Evolutionary conservation across 2,888 invertebrate species (phyloP).

Genomic region (Stramonita haemastoma): DNA sequence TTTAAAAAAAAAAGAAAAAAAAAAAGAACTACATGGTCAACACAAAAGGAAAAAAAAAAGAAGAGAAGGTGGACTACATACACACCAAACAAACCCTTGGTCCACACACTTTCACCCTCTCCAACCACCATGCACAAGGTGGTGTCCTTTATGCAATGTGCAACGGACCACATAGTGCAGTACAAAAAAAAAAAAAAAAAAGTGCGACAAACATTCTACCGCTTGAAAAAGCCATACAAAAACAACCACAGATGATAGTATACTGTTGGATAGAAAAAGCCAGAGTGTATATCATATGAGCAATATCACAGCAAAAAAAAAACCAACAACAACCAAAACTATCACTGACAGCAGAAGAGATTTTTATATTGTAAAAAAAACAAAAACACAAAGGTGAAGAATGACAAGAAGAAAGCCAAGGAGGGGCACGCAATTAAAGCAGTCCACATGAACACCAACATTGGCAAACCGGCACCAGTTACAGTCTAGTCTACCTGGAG

Average conservation of each 20-base stretch:
- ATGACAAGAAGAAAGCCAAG: not conserved
- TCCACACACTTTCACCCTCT: not conserved
- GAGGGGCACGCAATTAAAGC: not conserved
- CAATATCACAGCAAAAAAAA: not conserved
- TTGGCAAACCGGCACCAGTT: not conserved
- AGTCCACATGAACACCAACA: not conserved
- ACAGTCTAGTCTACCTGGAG: conserved; percentile 8
- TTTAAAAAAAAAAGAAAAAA: no score
- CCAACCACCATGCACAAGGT: no score
- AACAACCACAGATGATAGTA: not conserved
- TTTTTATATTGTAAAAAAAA: not conserved
- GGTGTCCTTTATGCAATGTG: no score
- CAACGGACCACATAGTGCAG: not conserved
- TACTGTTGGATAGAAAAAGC: not conserved
- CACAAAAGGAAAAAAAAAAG: no score
- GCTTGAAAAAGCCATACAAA: not conserved
- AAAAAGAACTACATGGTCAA: no score
- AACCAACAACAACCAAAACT: not conserved
- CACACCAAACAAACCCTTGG: not conserved
- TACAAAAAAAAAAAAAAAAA: not conserved
- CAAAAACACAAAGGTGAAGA: not conserved
- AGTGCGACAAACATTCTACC: conserved; percentile 8
- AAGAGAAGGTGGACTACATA: no score
- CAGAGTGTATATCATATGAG: not conserved
- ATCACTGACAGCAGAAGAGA: not conserved